Evolutionary conservation across 2,888 invertebrate species (phyloP).

Genomic region (Heliconius cydno): DNA sequence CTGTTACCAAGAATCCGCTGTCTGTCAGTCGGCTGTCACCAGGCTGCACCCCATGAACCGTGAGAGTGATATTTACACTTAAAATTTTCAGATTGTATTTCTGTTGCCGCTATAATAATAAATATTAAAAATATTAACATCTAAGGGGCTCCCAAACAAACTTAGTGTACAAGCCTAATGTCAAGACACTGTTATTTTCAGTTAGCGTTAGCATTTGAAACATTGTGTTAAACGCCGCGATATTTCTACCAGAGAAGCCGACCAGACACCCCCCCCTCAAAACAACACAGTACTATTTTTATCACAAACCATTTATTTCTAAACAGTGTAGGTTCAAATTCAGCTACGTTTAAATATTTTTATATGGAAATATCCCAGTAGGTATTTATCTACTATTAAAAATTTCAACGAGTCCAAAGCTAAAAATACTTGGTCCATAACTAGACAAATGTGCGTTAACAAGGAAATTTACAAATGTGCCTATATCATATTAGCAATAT

Average conservation of each 20-base stretch:
- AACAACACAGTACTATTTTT: too few species aligned
- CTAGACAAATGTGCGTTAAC: constrained; percentile 28
- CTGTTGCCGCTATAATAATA: too few species aligned
- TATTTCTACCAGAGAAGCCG: too few species aligned
- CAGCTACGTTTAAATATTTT: constrained; percentile 1
- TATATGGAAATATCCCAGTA: not conserved
- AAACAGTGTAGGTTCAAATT: not conserved
- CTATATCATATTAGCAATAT: not conserved
- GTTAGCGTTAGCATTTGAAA: not conserved
- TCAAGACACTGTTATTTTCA: not conserved
- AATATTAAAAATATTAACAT: too few species aligned
- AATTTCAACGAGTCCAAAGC: constrained; percentile 11
- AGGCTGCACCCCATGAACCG: too few species aligned
- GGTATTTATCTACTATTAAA: not conserved
- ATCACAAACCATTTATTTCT: not conserved
- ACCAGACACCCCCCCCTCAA: too few species aligned
- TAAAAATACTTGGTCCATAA: constrained; percentile 34
- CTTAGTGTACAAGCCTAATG: not conserved
- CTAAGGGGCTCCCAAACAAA: too few species aligned
- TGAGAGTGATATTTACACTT: too few species aligned
- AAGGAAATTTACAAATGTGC: constrained; percentile 18
- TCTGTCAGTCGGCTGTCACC: too few species aligned
- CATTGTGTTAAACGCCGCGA: not conserved
- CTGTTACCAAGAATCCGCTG: too few species aligned
- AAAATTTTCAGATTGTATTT: too few species aligned